Conservation (phyloP, 2,888 invertebrate genomes). For the Zelleria hepariella region DNA sequence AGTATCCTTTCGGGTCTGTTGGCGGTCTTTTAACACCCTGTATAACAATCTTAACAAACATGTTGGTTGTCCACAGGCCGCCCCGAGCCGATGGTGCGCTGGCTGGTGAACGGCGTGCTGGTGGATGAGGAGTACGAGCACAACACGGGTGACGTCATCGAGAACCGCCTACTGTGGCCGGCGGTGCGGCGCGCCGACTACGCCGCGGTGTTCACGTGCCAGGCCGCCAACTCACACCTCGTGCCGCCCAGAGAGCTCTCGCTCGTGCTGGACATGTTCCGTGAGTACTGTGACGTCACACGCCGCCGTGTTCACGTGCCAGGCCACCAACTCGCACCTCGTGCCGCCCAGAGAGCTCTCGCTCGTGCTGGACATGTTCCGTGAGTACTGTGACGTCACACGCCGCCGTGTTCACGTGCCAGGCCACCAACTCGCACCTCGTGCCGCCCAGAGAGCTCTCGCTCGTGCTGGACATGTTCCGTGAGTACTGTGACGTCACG, state of each 20-base stretch:
- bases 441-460: constrained; percentile 84
- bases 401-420: constrained; percentile 89
- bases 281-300: no score
- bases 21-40: no score
- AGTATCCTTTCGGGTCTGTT: no score
- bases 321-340: constrained; percentile 87
- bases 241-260: constrained; percentile 84
- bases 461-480: constrained; percentile 81
- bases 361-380: constrained; percentile 81
- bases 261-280: constrained; percentile 81
- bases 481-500: no score
- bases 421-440: constrained; percentile 87
- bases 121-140: constrained; percentile 88
- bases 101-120: constrained; percentile 85
- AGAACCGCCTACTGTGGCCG: constrained; percentile 83
- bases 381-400: no score
- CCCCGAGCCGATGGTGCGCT: constrained; percentile 85
- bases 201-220: constrained; percentile 89
- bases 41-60: no score
- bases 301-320: constrained; percentile 89
- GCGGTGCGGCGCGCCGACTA: constrained; percentile 83
- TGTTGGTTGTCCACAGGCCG: no score
- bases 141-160: constrained; percentile 88
- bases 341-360: constrained; percentile 84
- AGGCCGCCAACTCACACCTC: constrained; percentile 87